A percentile compares a stretch with the other conserved stretches of the same genome.
phyloP scores from a whole-genome alignment of 1,140 invertebrate genomes.

The Pogonus chalceus region DNA sequence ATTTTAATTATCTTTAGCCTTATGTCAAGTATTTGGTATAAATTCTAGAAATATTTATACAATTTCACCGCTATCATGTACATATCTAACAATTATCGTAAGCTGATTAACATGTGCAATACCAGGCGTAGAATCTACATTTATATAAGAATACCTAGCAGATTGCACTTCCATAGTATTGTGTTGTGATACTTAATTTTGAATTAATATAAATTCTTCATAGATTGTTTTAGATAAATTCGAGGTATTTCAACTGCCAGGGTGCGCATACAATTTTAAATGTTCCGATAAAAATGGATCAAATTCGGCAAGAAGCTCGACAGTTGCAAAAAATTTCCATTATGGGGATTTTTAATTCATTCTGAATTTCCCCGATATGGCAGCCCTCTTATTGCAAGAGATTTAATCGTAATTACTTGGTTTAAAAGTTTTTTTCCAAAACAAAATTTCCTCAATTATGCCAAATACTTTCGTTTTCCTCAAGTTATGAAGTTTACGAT shows the following conservation, averaged over 20 bases:
- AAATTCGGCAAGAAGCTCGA: constrained; percentile 14
- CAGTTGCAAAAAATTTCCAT: constrained; percentile 9
- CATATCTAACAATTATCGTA: constrained; percentile 24
- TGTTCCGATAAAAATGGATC: constrained; percentile 14
- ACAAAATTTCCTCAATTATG: too few species aligned
- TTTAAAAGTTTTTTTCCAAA: too few species aligned
- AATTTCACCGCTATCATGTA: constrained; percentile 17
- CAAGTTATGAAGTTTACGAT: too few species aligned
- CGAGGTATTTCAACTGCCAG: constrained; percentile 8
- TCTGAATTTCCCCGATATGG: constrained; percentile 11
- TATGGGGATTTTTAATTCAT: constrained; percentile 9
- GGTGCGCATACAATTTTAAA: constrained; percentile 12
- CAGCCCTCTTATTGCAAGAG: constrained; percentile 1
- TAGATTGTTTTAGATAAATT: constrained; percentile 14
- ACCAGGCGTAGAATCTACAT: constrained; percentile 18
- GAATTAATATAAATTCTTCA: constrained; percentile 14
- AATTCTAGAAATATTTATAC: constrained; percentile 26
- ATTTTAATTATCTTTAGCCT: constrained; percentile 20
- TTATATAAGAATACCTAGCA: too few species aligned
- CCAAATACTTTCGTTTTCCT: too few species aligned
- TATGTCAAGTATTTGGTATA: constrained; percentile 23
- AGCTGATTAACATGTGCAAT: constrained; percentile 21
- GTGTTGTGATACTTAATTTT: constrained; percentile 9
- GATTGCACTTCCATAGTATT: constrained; percentile 12
- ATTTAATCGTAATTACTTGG: too few species aligned